Conservation (phyloP, 1,140 invertebrate genomes). For the Dreissena polymorpha region DNA sequence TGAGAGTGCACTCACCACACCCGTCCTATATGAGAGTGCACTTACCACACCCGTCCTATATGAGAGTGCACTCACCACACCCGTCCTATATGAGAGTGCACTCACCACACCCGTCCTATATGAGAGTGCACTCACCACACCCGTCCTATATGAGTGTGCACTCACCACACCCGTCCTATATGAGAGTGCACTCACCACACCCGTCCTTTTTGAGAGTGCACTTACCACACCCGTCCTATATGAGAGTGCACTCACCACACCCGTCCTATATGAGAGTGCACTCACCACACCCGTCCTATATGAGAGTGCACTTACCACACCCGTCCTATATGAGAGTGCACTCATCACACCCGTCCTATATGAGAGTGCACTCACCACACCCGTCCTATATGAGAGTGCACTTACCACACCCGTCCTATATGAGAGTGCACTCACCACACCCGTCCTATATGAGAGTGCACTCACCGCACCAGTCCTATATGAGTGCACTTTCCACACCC, state of each 20-base stretch:
- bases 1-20: slow-evolving; percentile 93
- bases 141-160: slow-evolving; percentile 86
- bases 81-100: slow-evolving; percentile 86
- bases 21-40: slow-evolving; percentile 86
- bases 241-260: slow-evolving; percentile 93
- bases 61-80: slow-evolving; percentile 93
- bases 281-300: slow-evolving; percentile 95
- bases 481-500: slow-evolving; percentile 93
- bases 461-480: slow-evolving; percentile 95
- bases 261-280: slow-evolving; percentile 86
- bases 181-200: slow-evolving; percentile 93
- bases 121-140: slow-evolving; percentile 93
- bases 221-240: slow-evolving; percentile 95
- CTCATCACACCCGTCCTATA: slow-evolving; percentile 95
- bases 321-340: slow-evolving; percentile 86
- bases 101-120: slow-evolving; percentile 95
- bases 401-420: slow-evolving; percentile 95
- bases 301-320: slow-evolving; percentile 93
- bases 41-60: slow-evolving; percentile 95
- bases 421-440: slow-evolving; percentile 93
- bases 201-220: slow-evolving; percentile 86
- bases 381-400: slow-evolving; percentile 86
- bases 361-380: slow-evolving; percentile 93
- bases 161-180: slow-evolving; percentile 95
- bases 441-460: slow-evolving; percentile 86